Base-by-base conservation (phyloP, 2,113 vertebrate genomes). In the Leptobrachium leishanense region DNA sequence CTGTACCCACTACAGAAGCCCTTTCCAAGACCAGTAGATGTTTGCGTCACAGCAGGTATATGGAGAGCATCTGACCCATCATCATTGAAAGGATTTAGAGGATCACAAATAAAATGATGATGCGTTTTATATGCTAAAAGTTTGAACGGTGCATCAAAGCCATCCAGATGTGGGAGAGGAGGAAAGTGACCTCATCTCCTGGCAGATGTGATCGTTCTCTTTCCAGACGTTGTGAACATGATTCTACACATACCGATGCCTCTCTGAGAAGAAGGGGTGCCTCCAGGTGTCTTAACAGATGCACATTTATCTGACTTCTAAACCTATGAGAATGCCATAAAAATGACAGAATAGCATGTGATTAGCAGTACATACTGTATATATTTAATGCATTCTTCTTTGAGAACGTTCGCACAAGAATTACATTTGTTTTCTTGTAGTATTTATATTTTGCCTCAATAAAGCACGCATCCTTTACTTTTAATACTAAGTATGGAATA, bases 51-150 rank as follows among this genome's bases (percentile, higher is more conserved):
- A 54, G 8, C 3, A 39, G 50, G 67, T 64, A 74, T 80, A 68
- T 80, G 78, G 72, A 46, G 42, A 50, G 20, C 78, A 80, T 64
- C 65, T 80, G 78, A 80, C 54, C 78, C 54, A 20, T 74, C 63
- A 44, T 59, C 20, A 46, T n/a, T 74, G 13, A 15, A n/a, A 80
- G 59, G 64, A 74, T 74, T 59, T 57, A 41, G 42, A 68, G 71
- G 41, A n/a, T 71, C 67, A 64, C 57, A 68, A 68, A 68, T n/a
- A n/a, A 79, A 68, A 74, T 40, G 39, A 74, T 73, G 70, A 73
- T 68, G 53, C 31, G 8, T 72, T 50, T 65, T 42, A 57, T 43
- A 72, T 73, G 59, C 43, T 73, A 67, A 79, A 43, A 57, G 41
- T 41, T 67, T 62, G 39, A 80, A 50, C 31, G 78, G 62, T 74